Conservation (phyloP, 2,888 invertebrate species). For the Phania funesta region DNA sequence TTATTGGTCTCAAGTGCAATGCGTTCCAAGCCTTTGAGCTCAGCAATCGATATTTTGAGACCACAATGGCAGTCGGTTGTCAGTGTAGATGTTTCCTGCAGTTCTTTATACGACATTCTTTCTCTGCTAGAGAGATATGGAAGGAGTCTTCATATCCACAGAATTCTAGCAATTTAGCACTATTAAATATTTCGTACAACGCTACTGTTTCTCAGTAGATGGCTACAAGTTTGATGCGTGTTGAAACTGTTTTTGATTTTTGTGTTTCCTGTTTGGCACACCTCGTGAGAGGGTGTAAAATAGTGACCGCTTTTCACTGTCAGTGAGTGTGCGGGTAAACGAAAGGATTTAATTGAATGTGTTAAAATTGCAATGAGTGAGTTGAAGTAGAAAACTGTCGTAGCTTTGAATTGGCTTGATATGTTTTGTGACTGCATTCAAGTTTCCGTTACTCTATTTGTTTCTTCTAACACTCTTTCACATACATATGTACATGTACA, state of each 20-base stretch:
- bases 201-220: too few relatives aligned
- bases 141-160: too few relatives aligned
- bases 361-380: neutral
- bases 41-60: too few relatives aligned
- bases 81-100: too few relatives aligned
- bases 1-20: too few relatives aligned
- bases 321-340: neutral
- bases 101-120: too few relatives aligned
- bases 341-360: neutral
- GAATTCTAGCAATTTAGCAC: too few relatives aligned
- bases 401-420: slow-evolving; percentile 28
- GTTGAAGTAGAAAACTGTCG: slow-evolving; percentile 37
- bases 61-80: too few relatives aligned
- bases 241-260: slow-evolving; percentile 28
- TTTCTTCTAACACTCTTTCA: neutral
- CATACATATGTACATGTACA: neutral
- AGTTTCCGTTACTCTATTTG: neutral
- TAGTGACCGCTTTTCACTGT: slow-evolving; percentile 26
- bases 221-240: slow-evolving; percentile 1
- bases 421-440: neutral
- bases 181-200: too few relatives aligned
- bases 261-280: slow-evolving; percentile 25
- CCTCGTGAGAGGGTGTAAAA: neutral
- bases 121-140: too few relatives aligned
- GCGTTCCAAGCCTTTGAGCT: too few relatives aligned